Evolutionary conservation across 1,140 invertebrate species (phyloP).

Genomic region (Sitodiplosis mosellana): DNA sequence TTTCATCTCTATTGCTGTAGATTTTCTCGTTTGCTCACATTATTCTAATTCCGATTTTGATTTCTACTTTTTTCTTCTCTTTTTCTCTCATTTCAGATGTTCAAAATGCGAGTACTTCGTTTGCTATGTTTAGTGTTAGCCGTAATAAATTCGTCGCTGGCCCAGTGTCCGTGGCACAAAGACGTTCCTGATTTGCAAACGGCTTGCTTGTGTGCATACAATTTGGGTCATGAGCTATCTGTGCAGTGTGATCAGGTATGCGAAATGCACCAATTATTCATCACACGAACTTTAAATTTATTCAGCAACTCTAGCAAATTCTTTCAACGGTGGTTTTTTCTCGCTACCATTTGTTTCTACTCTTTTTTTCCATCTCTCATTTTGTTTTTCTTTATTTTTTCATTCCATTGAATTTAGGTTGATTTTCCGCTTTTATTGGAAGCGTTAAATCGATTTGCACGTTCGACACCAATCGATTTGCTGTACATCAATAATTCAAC

Average conservation of each 20-base stretch:
- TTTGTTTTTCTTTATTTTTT: neutral
- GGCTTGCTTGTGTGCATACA: constrained; percentile 77
- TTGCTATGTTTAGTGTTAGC: neutral
- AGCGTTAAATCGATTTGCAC: constrained; percentile 48
- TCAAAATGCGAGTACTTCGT: neutral
- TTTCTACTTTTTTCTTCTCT: neutral
- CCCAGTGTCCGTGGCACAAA: constrained; percentile 72
- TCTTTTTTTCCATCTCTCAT: neutral
- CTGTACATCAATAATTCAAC: constrained; percentile 79
- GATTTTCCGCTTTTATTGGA: constrained; percentile 52
- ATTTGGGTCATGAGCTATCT: constrained; percentile 58
- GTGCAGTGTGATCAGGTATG: constrained; percentile 68
- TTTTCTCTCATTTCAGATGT: neutral
- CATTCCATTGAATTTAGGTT: constrained; percentile 32
- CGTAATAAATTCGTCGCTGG: constrained; percentile 17
- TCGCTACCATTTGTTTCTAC: neutral
- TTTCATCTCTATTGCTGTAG: neutral
- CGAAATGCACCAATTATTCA: neutral
- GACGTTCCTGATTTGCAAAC: constrained; percentile 51
- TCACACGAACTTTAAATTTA: neutral
- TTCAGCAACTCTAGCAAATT: neutral
- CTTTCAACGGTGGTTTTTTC: neutral
- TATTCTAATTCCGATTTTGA: neutral
- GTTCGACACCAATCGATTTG: constrained; percentile 50
- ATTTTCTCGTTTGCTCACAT: neutral